These are phyloP conservation scores for Stenolophus ochropezus DNA, from an alignment of 2,888 invertebrate genomes.

Conservation along the genomic window DNA sequence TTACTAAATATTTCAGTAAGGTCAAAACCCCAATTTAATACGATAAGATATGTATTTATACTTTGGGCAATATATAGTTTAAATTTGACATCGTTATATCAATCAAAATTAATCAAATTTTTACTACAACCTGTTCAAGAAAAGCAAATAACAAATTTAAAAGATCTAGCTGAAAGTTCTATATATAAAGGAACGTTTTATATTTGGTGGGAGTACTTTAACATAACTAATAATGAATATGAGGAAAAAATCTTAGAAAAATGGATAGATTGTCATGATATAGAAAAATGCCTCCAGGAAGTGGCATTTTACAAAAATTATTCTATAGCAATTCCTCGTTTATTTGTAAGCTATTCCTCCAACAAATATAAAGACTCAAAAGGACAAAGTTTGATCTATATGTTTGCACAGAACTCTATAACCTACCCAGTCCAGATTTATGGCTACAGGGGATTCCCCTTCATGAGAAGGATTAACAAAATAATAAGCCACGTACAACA, in stretches of 20 bases:
- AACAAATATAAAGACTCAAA: not conserved
- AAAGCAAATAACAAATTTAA: conserved; percentile 59
- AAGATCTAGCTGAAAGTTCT: conserved; percentile 57
- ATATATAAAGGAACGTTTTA: conserved; percentile 45
- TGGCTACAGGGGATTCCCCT: conserved; percentile 13
- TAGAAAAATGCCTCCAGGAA: conserved; percentile 64
- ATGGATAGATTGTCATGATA: conserved; percentile 62
- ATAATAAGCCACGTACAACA: not conserved
- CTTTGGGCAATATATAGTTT: conserved; percentile 62
- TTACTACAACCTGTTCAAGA: conserved; percentile 61
- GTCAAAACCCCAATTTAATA: conserved; percentile 36
- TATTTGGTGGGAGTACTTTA: conserved; percentile 53
- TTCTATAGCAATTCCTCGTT: conserved; percentile 60
- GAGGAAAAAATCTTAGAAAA: conserved; percentile 11
- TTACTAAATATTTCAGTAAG: conserved; percentile 55
- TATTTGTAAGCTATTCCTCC: conserved; percentile 5
- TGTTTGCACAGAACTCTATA: not conserved
- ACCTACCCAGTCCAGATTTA: conserved; percentile 29
- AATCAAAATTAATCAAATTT: conserved; percentile 62
- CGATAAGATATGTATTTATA: conserved; percentile 53
- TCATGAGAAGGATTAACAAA: conserved; percentile 5
- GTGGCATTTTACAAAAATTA: conserved; percentile 64
- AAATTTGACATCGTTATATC: conserved; percentile 60
- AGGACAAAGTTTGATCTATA: not conserved
- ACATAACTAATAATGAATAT: conserved; percentile 1